A percentile compares a stretch with the other conserved stretches of the same genome.
Evolutionary conservation across 2,113 vertebrate species (phyloP).

Genomic region (Tragulus kanchil): DNA sequence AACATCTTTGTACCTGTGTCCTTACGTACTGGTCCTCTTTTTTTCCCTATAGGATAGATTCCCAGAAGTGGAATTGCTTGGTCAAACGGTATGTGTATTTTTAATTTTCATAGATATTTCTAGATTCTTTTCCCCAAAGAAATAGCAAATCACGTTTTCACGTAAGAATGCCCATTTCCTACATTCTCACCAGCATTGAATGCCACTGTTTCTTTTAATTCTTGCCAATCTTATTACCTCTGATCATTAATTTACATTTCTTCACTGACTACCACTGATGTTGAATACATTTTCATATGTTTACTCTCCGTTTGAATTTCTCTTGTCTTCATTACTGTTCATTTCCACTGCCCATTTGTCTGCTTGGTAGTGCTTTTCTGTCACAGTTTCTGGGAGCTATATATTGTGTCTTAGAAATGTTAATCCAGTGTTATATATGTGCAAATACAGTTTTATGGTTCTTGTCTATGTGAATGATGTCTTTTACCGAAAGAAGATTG

Average conservation of each 20-base stretch:
- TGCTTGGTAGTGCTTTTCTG: not conserved
- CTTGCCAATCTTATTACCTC: not conserved
- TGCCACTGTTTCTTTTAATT: not conserved
- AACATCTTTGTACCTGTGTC: constrained; percentile 51
- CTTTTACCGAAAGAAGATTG: constrained; percentile 63
- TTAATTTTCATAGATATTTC: constrained; percentile 70
- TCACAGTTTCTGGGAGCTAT: not conserved
- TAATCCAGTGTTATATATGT: constrained; percentile 29
- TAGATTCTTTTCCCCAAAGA: constrained; percentile 26
- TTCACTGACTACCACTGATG: not conserved
- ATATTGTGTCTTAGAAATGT: constrained; percentile 37
- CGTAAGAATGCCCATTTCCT: constrained; percentile 16
- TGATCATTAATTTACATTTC: constrained; percentile 35
- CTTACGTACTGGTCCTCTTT: constrained; percentile 80
- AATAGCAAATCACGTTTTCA: not conserved
- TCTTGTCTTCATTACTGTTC: constrained; percentile 36
- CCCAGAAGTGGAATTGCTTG: constrained; percentile 85
- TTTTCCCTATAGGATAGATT: constrained; percentile 82
- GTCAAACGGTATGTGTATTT: constrained; percentile 84
- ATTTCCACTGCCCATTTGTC: constrained; percentile 48
- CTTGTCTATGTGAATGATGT: constrained; percentile 7
- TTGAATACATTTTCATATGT: not conserved
- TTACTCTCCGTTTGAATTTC: constrained; percentile 35
- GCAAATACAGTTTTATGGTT: not conserved
- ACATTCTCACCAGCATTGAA: constrained; percentile 29